Percentiles rank a stretch among this genome's conserved stretches.
Conservation (phyloP, 2,113 vertebrate species). For the Microcebus murinus region DNA sequence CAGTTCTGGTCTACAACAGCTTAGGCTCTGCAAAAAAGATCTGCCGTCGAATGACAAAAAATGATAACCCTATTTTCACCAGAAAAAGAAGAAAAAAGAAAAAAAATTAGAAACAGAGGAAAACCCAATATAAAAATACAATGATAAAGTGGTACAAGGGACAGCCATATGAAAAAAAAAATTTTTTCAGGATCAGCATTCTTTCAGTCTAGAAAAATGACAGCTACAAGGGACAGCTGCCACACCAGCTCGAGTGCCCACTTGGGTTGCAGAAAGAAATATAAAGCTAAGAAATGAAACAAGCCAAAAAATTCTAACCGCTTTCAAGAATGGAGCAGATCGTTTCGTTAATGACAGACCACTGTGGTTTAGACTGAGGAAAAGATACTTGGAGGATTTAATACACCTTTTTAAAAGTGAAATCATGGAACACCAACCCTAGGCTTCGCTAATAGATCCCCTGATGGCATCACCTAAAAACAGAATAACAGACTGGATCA, state of each 20-base stretch:
- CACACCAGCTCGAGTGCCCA: background rate
- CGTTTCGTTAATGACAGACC: background rate
- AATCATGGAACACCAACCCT: background rate
- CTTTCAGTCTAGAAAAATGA: background rate
- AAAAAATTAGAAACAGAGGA: slow-evolving; percentile 7
- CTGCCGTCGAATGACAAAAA: background rate
- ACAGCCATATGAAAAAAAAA: background rate
- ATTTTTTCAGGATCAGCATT: background rate
- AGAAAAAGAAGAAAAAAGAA: background rate
- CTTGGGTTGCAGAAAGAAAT: background rate
- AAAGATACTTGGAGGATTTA: background rate
- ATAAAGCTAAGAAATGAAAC: background rate
- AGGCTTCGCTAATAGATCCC: background rate
- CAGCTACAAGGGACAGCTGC: background rate
- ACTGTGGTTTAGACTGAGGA: background rate
- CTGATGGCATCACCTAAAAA: background rate
- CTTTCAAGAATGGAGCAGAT: background rate
- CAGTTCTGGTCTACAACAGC: background rate
- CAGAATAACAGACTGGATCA: background rate
- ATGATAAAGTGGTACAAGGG: background rate
- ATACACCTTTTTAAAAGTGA: background rate
- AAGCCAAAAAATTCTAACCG: background rate
- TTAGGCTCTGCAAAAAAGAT: background rate
- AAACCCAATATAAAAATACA: slow-evolving; percentile 50
- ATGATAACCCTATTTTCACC: background rate